These are phyloP conservation scores for Ridgeia piscesae DNA, from an alignment of 1,140 invertebrate genomes.

Conservation along the genomic window DNA sequence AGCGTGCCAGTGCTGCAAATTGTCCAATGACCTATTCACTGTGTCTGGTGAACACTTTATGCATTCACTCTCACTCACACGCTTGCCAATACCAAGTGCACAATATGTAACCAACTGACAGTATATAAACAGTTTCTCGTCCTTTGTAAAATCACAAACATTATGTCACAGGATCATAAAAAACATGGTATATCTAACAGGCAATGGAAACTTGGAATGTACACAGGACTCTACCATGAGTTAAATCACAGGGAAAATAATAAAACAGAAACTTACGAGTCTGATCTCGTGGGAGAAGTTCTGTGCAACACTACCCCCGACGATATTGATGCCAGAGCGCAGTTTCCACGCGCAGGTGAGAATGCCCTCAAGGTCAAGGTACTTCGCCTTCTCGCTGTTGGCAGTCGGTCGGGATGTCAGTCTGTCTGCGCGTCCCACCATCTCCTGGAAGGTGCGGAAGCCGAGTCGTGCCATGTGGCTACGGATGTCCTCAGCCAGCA, in stretches of 20 bases:
- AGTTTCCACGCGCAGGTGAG: slow-evolving; percentile 87
- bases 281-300: slow-evolving; percentile 91
- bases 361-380: slow-evolving; percentile 81
- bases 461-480: slow-evolving; percentile 87
- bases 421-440: slow-evolving; percentile 91
- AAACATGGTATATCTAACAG: not conserved
- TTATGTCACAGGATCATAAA: not conserved
- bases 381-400: slow-evolving; percentile 76
- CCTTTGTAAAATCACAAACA: too few relatives aligned
- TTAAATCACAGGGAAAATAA: not conserved
- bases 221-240: not conserved
- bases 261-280: slow-evolving; percentile 55
- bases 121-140: too few relatives aligned
- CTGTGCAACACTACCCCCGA: slow-evolving; percentile 81
- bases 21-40: not conserved
- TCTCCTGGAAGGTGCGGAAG: slow-evolving; percentile 84
- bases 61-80: too few relatives aligned
- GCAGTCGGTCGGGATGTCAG: slow-evolving; percentile 60
- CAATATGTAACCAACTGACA: too few relatives aligned
- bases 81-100: too few relatives aligned
- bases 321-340: slow-evolving; percentile 84
- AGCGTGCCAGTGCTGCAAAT: not conserved
- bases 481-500: slow-evolving; percentile 95
- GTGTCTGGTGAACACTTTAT: not conserved
- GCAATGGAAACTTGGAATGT: not conserved